Base-by-base conservation (phyloP, 2,888 invertebrate genomes). In the Meandrusa payeni region DNA sequence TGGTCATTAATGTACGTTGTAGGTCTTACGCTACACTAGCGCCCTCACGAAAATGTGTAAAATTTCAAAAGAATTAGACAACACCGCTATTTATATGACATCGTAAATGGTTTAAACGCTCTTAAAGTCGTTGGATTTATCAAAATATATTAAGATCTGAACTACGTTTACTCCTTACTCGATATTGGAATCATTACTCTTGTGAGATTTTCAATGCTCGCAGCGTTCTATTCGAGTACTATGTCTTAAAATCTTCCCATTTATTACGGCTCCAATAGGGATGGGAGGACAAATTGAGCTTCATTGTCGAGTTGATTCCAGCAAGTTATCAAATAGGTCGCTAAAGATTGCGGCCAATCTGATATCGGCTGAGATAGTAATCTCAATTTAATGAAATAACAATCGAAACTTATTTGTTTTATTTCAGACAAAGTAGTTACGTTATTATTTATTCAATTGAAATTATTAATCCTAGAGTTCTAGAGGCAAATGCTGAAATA, bases 201-300 rank as follows among this genome's bases (percentile, higher is more conserved):
- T 22, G 17, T 7, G 19, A 40, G 39, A 32, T 26, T 32, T 11
- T 26, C 26, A 32, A 33, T 19, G 19, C 11, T 42, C 11, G 9
- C 7, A 20, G 23, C 9, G 17, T n/a, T 29, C 41, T 29, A 36
- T 34, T 42, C 20, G 15, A 29, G 27, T 29, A 32, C 31, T 27
- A 34, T 36, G 36, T 29, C 34, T 36, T 42, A 34, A 28, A 34
- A 42, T 42, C 41, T 28, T 36, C 23, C 34, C 34, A 42, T 42
- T 42, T 42, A 36, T 42, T 36, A 34, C 34, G 41, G 29, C 36
- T 29, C 29, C 23, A 41, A 42, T 42, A 27, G 41, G 41, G 41
- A 28, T 29, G 17, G 29, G 22, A 23, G 23, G 41, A 41, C 41
- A 33, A 41, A 34, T 41, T 27, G 41, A 15, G 24, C 26, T 41